Evolutionary conservation across 2,113 vertebrate genomes (phyloP).

Genomic region (Hemicordylus capensis): DNA sequence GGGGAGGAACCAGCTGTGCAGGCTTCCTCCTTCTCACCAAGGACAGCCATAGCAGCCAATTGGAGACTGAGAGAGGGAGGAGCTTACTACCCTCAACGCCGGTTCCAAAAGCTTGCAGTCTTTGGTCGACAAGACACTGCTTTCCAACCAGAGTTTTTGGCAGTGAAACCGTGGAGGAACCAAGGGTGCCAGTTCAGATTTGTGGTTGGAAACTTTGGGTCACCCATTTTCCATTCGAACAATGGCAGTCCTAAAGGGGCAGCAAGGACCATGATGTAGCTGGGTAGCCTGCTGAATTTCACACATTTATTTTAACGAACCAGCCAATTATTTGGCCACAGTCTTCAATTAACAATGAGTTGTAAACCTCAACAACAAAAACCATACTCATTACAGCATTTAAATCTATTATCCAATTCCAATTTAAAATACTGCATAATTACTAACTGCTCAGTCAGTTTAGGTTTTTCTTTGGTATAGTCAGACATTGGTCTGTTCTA

Average conservation of each 20-base stretch:
- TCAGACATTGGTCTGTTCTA: neutral
- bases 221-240: no score
- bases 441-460: neutral
- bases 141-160: no score
- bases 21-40: no score
- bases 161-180: no score
- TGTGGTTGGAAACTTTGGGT: no score
- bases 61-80: no score
- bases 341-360: neutral
- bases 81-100: no score
- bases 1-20: no score
- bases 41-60: no score
- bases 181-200: no score
- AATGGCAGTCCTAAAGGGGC: neutral
- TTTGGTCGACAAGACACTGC: no score
- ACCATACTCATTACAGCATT: neutral
- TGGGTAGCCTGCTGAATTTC: neutral
- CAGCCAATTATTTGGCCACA: neutral
- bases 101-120: no score
- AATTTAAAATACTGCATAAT: neutral
- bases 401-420: neutral
- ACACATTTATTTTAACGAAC: neutral
- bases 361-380: neutral
- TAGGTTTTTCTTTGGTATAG: neutral
- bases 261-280: neutral